Evolutionary conservation across 2,888 invertebrate species (phyloP).

Genomic region (Leucania comma): DNA sequence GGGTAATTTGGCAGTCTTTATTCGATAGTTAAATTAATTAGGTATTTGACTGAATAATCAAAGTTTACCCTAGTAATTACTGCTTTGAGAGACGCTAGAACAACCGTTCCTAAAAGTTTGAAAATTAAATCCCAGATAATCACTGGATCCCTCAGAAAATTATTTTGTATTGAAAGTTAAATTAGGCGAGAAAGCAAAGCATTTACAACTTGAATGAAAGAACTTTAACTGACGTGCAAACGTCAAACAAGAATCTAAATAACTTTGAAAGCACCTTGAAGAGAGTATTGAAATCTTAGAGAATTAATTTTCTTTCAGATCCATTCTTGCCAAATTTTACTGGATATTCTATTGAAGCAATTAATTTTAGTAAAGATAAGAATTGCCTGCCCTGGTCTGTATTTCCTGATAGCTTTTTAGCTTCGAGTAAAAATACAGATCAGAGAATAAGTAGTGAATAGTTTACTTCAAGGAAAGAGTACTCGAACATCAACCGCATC

Average conservation of each 20-base stretch:
- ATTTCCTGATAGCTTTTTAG: too few species aligned
- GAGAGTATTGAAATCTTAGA: slow-evolving; percentile 36
- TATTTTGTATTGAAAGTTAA: slow-evolving; percentile 61
- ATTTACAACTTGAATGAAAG: slow-evolving; percentile 59
- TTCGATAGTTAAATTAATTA: not conserved
- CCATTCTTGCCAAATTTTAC: slow-evolving; percentile 32
- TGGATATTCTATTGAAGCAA: slow-evolving; percentile 18
- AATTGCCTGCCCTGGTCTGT: too few species aligned
- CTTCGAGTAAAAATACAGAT: too few species aligned
- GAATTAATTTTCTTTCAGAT: slow-evolving; percentile 52
- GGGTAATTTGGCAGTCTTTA: not conserved
- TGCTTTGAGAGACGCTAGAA: slow-evolving; percentile 8
- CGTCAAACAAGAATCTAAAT: slow-evolving; percentile 60
- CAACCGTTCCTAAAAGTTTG: slow-evolving; percentile 6
- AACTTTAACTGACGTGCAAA: slow-evolving; percentile 61
- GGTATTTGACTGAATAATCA: not conserved
- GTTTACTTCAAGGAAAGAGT: too few species aligned
- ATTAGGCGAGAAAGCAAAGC: slow-evolving; percentile 59
- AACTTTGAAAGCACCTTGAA: slow-evolving; percentile 53
- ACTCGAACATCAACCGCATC: too few species aligned
- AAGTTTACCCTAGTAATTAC: slow-evolving; percentile 13
- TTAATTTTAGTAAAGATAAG: not conserved
- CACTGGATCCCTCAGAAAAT: slow-evolving; percentile 46
- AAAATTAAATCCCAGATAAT: slow-evolving; percentile 46
- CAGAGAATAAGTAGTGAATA: too few species aligned